Base-by-base conservation (phyloP, 2,113 vertebrate genomes). In the Calyptomena viridis region DNA sequence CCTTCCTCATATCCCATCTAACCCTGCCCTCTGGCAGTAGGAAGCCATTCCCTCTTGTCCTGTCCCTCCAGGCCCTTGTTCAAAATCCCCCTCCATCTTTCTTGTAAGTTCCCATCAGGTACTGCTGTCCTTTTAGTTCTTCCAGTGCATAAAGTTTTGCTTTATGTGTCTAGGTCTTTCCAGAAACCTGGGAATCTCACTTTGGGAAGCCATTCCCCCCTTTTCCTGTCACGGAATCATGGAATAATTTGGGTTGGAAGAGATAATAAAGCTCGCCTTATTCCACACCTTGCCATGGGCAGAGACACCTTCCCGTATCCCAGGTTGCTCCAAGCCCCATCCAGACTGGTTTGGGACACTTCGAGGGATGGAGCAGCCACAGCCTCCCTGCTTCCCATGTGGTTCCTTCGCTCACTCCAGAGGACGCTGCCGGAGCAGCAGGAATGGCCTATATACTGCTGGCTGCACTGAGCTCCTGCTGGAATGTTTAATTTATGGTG, bases 331-430 rank as follows among this genome's bases (percentile, higher is more conserved):
- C 46, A 40, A 40, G 40, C 40, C 9, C 40, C 40, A 40, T 40
- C 40, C 40, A 47, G 10, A 20, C 21, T 47, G 46, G 20, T 18
- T 9, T 47, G 10, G 21, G 46, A 22, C 46, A 47, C 46, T 47
- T 22, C 46, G 20, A 47, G 46, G 20, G 46, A 21, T 47, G 74
- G n/a, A 64, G 68, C 59, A 74, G 59, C 59, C 52, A 42, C 8
- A 0, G 56, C 66, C 20, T 47, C 46, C 46, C 46, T 47, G 21
- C 4, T 47, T 47, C 46, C 46, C 44, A 46, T 8, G 14, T n/a
- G 33, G 55, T n/a, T 50, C 84, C 82, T 20, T 11, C 1, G 0
- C 27, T 47, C 2, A 0, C 55, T 40, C 50, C 0, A 1, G 20
- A 46, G 72, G 37, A 62, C 2, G 5, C 44, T 73, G 74, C 39